Evolutionary conservation across 2,888 invertebrate genomes (phyloP).

Genomic region (Chydorus sphaericus): DNA sequence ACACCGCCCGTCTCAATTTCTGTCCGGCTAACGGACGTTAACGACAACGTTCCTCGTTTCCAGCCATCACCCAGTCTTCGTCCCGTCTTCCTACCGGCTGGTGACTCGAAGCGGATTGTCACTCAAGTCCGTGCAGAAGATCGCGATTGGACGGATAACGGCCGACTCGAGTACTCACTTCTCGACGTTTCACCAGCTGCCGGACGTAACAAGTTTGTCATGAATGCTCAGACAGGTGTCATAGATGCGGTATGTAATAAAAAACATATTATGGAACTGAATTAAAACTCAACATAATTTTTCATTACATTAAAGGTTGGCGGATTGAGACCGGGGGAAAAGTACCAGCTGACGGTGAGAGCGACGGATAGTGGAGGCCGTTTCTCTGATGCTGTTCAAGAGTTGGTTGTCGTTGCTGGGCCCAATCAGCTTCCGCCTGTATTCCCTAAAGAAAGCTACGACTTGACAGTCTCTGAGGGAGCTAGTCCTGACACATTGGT

Average conservation of each 20-base stretch:
- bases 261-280: too few species aligned
- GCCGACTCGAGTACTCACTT: conserved; percentile 64
- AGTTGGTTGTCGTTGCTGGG: conserved; percentile 67
- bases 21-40: conserved; percentile 53
- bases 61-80: conserved; percentile 63
- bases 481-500: conserved; percentile 45
- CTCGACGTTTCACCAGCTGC: conserved; percentile 86
- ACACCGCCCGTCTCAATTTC: background rate
- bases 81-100: conserved; percentile 67
- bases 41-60: conserved; percentile 71
- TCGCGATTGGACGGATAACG: conserved; percentile 72
- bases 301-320: too few species aligned
- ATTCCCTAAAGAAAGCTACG: conserved; percentile 66
- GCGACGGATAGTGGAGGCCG: conserved; percentile 62
- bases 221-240: conserved; percentile 58
- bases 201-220: conserved; percentile 69
- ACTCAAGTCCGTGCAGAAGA: conserved; percentile 65
- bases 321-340: conserved; percentile 68
- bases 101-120: conserved; percentile 49
- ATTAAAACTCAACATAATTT: too few species aligned
- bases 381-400: conserved; percentile 70
- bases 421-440: conserved; percentile 66
- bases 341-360: conserved; percentile 69
- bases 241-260: too few species aligned
- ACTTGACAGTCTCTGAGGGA: conserved; percentile 76